These are phyloP conservation scores for Dromococcyx pavoninus DNA, from an alignment of 2,797 vertebrate species.

Conservation along the genomic window DNA sequence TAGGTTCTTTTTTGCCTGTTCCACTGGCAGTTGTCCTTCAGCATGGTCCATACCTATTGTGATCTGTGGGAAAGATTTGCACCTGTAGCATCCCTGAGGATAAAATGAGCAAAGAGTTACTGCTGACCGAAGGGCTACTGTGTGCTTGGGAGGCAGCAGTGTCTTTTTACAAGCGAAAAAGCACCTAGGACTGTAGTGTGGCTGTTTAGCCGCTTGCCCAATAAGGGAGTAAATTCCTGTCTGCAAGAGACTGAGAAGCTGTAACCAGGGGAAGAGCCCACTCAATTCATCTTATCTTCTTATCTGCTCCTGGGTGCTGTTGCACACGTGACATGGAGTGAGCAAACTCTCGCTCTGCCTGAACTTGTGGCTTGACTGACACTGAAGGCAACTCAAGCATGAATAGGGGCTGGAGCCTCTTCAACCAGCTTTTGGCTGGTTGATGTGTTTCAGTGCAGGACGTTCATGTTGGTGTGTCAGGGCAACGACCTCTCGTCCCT, in stretches of 20 bases:
- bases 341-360: background rate
- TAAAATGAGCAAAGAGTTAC: background rate
- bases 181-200: background rate
- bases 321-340: accelerated
- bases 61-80: background rate
- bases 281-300: background rate
- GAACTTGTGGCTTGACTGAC: accelerated
- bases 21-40: background rate
- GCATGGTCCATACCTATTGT: accelerated
- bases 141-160: background rate
- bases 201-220: background rate
- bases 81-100: background rate
- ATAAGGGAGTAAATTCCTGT: background rate
- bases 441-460: accelerated
- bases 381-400: accelerated
- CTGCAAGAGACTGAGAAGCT: background rate
- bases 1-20: background rate
- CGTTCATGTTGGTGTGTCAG: accelerated
- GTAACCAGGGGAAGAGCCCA: background rate
- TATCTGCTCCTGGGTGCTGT: background rate
- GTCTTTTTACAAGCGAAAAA: background rate
- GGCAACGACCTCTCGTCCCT: accelerated
- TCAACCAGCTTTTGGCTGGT: background rate
- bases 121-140: background rate
- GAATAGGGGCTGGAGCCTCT: background rate